Base-by-base conservation (phyloP, 2,113 vertebrate genomes). In the Bucco capensis region DNA sequence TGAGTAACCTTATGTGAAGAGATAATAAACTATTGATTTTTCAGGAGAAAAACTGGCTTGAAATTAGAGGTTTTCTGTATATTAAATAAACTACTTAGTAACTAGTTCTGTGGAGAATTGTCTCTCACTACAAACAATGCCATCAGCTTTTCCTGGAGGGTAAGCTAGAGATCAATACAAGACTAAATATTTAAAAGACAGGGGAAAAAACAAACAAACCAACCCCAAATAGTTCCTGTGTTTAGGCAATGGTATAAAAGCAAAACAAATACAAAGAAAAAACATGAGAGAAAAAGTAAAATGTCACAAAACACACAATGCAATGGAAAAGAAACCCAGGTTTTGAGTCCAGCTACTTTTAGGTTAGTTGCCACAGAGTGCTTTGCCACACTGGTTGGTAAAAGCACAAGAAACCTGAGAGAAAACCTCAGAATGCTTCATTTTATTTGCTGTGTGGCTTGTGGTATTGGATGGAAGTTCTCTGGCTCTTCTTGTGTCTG, bases 391-490 rank as follows among this genome's bases (percentile, higher is more conserved):
- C 18, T 93, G 51, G 57, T 94, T 70, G 53, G 83, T 74, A 86
- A 88, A 72, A 62, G 77, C 75, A 14, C 82, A 83, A 83, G 79
- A 94, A 92, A 92, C 72, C 47, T 9, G 37, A 96, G 86, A 89
- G 51, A 87, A 79, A 79, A 89, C 94, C 90, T 72, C 65, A 79
- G 44, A 87, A 92, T 80, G 82, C 89, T 94, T 83, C 18, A 4
- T 90, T 90, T 86, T 69, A 61, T 76, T 62, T 90, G n/a, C 69
- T 66, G 12, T 92, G 92, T 76, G 61, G 79, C 60, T 79, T 92
- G 86, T 88, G 86, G 71, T 49, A n/a, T 94, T 58, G 31, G 80
- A 79, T 95, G 76, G 67, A 85, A 96, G 84, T 44, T 51, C 65
- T 86, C 65, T 86, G 50, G 33, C 3, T 5, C 57, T 62, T 40